Percentiles rank a stretch among this genome's conserved stretches.
Conservation (phyloP, 2,888 invertebrate genomes). For the Eubasilissa splendida region DNA sequence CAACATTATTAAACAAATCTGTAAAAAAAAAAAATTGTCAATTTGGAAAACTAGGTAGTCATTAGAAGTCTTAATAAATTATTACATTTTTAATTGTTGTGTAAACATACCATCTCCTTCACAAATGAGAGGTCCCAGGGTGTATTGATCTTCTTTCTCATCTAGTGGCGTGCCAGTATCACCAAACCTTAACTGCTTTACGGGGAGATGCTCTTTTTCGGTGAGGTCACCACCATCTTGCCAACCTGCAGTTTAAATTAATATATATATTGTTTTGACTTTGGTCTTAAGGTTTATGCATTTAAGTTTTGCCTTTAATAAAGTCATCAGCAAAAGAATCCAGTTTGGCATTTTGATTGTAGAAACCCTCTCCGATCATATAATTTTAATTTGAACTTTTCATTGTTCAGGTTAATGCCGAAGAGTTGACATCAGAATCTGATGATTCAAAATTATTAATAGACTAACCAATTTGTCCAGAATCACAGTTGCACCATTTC, state of each 20-base stretch:
- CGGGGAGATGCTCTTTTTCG: constrained; percentile 93
- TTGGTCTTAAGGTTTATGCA: too few relatives aligned
- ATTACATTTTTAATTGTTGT: background rate
- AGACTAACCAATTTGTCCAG: constrained; percentile 70
- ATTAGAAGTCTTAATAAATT: too few relatives aligned
- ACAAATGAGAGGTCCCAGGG: constrained; percentile 90
- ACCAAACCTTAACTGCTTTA: constrained; percentile 92
- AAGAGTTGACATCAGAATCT: too few relatives aligned
- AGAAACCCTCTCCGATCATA: too few relatives aligned
- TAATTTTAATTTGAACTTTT: too few relatives aligned
- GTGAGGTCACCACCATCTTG: constrained; percentile 89
- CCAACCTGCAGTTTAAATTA: too few relatives aligned
- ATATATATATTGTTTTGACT: too few relatives aligned
- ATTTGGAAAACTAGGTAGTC: background rate
- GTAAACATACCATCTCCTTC: constrained; percentile 86
- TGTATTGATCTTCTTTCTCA: constrained; percentile 90
- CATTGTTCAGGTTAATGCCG: too few relatives aligned
- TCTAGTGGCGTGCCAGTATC: constrained; percentile 95
- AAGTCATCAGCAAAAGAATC: too few relatives aligned
- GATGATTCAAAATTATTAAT: too few relatives aligned
- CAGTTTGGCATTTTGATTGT: too few relatives aligned
- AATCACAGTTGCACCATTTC: constrained; percentile 98
- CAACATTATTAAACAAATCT: constrained; percentile 92
- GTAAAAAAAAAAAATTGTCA: constrained; percentile 59
- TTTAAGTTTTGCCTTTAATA: too few relatives aligned